Evolutionary conservation across 2,888 invertebrate genomes (phyloP), one percentile per base, ranked within the genome.

Genomic region (Ochropleura plecta): DNA sequence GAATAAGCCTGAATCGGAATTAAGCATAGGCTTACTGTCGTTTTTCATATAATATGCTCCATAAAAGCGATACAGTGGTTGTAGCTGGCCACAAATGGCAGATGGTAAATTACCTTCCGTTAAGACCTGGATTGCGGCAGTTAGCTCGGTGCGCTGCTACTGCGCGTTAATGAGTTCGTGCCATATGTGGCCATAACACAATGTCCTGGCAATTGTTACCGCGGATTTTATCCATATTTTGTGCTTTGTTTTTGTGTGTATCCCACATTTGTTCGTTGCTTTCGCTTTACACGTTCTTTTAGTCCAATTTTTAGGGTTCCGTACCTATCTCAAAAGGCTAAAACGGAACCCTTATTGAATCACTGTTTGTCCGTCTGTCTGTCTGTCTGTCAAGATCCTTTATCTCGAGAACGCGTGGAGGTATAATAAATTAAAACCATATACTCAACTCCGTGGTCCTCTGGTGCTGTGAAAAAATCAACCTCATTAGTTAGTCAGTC

Each of bases 121-220:
- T 94, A 93, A 93, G 93, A 94, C 94, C 93, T 93, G 94, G 93
- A 93, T 94, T 92, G 92, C 89, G 90, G 90, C 90, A 90, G 90
- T 91, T 91, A 91, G 91, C 88, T 91, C 86, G 89, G 82, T 88
- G 82, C 87, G 86, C 88, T 87, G 90, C 88, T 85, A 88, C 86
- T 88, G 88, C 86, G 90, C 91, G 92, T 91, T 93, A 94, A 94
- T 93, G 92, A 92, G 91, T 90, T 86, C 88, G 88, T 88, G 86
- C 92, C 94, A 93, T 92, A 92, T 94, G 93, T 90, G 93, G 87
- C 89, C 90, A 86, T 89, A 89, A 88, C 87, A 87, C 86, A 89
- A 91, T 87, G 87, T 88, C 88, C 89, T 90, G 88, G 87, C 88
- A 91, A 86, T 91, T 91, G 91, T 92, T 93, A 85, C 88, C 78